Evolutionary conservation across 2,888 invertebrate species (phyloP), one percentile per base, ranked within the genome.

Genomic region (Synanthedon tipuliformis): DNA sequence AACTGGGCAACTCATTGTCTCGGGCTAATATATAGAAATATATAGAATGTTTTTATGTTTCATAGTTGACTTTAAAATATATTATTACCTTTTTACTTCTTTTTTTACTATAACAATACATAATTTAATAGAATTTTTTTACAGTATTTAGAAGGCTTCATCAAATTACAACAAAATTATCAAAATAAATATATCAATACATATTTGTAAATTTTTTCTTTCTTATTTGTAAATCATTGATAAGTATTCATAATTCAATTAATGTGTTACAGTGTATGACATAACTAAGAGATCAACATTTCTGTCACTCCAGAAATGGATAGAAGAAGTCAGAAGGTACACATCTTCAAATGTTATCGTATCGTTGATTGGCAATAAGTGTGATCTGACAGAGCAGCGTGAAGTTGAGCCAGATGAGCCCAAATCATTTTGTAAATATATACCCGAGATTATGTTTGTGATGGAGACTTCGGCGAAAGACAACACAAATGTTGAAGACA

Each of bases 291-390:
- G 95, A 55, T 93, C 96, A 53, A 94, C 97, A 49, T 98, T 98
- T 85, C 89, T 96, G 58, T 96, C 94, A 63, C 89, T 98, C 53
- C 94, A 96, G 75, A 92, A 96, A 75, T 98, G 98, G 98, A 93
- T 98, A 59, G 98, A 98, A 72, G 98, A 98, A 88, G 95, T 98
- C 1, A 89, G 96, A 61, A 91, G 95, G 69, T 98, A 98, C 73
- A 96, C 98, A 52, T 96, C 97, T 16, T 94, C 95, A 34, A 95
- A 95, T 75, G 96, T 97, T 40, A 91, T 97, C 58, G 91, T 98
- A 57, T 92, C 97, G 48, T 85, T 98, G 61, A 95, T 98, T 58
- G 98, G 98, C 8, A 97, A 97, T 69, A 97, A 97, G 81, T 94
- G 95, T 77, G 97, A 97, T 76, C 79, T 96, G 64, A 93, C 92